Percentiles rank a stretch among this genome's conserved stretches.
Evolutionary conservation across 2,888 invertebrate genomes (phyloP).

Genomic region (Caenorhabditis sinica): DNA sequence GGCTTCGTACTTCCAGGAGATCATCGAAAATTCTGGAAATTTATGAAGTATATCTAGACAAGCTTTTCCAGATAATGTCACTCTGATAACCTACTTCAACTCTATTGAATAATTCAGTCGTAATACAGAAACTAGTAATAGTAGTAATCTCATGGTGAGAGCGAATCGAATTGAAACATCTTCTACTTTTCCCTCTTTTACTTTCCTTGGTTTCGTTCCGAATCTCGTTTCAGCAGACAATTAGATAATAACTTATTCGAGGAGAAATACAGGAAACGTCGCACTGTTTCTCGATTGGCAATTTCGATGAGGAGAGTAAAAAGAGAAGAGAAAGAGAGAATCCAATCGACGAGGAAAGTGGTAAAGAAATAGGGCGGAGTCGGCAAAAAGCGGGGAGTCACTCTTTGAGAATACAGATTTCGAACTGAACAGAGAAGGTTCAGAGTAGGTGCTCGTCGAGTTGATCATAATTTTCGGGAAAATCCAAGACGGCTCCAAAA

Average conservation of each 20-base stretch:
- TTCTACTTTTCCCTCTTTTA: neutral
- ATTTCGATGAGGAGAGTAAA: conserved; percentile 20
- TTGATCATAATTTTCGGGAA: neutral
- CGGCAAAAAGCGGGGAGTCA: neutral
- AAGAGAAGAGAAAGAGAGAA: conserved; percentile 23
- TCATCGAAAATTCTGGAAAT: conserved; percentile 61
- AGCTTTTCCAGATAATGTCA: neutral
- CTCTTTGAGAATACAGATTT: no score
- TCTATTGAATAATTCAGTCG: conserved; percentile 1
- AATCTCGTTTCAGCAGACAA: conserved; percentile 57
- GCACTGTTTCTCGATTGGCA: conserved; percentile 34
- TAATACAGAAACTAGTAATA: conserved; percentile 14
- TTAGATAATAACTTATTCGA: conserved; percentile 47
- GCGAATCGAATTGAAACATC: conserved; percentile 35
- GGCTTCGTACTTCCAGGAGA: conserved; percentile 55
- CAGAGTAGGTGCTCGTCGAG: no score
- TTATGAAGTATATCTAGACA: neutral
- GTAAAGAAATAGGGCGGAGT: conserved; percentile 22
- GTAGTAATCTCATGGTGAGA: conserved; percentile 40
- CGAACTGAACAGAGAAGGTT: no score
- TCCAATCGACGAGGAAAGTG: conserved; percentile 6
- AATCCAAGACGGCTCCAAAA: neutral
- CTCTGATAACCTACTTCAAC: conserved; percentile 37
- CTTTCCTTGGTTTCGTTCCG: conserved; percentile 5
- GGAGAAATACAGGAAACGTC: conserved; percentile 32